These are phyloP conservation scores for Pomatostomus ruficeps DNA, from an alignment of 2,113 vertebrate species.

Conservation along the genomic window DNA sequence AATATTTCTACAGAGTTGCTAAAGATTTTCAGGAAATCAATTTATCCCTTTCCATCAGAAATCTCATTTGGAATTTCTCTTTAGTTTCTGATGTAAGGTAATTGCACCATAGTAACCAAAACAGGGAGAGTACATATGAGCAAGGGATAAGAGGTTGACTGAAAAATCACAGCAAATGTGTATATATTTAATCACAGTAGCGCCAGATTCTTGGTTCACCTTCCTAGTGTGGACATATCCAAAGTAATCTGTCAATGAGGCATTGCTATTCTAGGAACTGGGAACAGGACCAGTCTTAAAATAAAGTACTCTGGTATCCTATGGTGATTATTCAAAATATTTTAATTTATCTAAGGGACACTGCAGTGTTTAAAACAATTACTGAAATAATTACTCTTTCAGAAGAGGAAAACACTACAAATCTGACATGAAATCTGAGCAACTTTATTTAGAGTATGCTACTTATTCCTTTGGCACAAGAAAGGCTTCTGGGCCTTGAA, in stretches of 20 bases:
- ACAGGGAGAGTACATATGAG: accelerated
- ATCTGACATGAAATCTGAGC: neutral
- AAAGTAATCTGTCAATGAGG: neutral
- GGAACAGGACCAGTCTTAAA: neutral
- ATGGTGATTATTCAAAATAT: neutral
- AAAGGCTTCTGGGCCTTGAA: neutral
- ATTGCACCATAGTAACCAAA: neutral
- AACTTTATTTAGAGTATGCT: neutral
- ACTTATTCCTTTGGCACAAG: neutral
- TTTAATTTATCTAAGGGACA: neutral
- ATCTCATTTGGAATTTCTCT: neutral
- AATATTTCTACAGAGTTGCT: neutral
- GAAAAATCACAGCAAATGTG: neutral
- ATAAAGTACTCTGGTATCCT: neutral
- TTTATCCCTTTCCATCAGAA: neutral
- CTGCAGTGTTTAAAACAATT: neutral
- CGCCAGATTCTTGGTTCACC: neutral
- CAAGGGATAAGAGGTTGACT: neutral
- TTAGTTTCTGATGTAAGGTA: neutral
- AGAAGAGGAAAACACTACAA: neutral
- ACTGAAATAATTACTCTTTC: neutral
- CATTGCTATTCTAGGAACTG: neutral
- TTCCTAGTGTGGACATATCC: neutral
- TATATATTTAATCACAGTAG: neutral
- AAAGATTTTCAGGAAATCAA: neutral